phyloP scores from a whole-genome alignment of 2,797 vertebrate genomes.

The Acestrorhynchus altus region DNA sequence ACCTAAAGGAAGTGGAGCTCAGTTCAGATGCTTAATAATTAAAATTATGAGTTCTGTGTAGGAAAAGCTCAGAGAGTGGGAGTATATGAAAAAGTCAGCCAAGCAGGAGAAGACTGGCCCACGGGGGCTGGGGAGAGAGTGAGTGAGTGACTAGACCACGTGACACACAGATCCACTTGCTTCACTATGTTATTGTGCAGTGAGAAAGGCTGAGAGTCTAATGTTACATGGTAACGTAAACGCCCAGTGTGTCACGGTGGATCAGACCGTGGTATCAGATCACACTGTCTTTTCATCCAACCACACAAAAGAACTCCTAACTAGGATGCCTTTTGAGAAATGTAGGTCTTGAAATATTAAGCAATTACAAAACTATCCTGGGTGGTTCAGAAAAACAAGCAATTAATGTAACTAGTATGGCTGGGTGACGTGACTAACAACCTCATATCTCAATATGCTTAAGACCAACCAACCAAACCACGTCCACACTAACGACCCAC shows the following conservation, averaged over 20 bases:
- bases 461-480: too few species aligned
- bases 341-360: slow-evolving; percentile 16
- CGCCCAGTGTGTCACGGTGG: slow-evolving; percentile 39
- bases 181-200: slow-evolving; percentile 37
- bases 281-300: slow-evolving; percentile 23
- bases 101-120: neutral
- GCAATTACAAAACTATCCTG: neutral
- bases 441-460: too few species aligned
- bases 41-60: slow-evolving; percentile 14
- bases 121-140: neutral
- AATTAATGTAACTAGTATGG: too few species aligned
- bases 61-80: neutral
- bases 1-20: slow-evolving; percentile 1
- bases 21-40: slow-evolving; percentile 46
- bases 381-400: too few species aligned
- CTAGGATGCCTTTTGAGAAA: slow-evolving; percentile 10
- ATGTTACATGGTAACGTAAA: slow-evolving; percentile 49
- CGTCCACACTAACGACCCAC: too few species aligned
- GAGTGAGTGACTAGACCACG: slow-evolving; percentile 27
- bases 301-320: slow-evolving; percentile 28
- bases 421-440: too few species aligned
- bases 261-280: slow-evolving; percentile 45
- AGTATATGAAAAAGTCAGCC: neutral
- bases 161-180: slow-evolving; percentile 36
- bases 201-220: slow-evolving; percentile 40